A percentile compares a stretch with the other conserved stretches of the same genome.
Evolutionary conservation across 2,888 invertebrate genomes (phyloP).

Genomic region (Camponotus fellah): DNA sequence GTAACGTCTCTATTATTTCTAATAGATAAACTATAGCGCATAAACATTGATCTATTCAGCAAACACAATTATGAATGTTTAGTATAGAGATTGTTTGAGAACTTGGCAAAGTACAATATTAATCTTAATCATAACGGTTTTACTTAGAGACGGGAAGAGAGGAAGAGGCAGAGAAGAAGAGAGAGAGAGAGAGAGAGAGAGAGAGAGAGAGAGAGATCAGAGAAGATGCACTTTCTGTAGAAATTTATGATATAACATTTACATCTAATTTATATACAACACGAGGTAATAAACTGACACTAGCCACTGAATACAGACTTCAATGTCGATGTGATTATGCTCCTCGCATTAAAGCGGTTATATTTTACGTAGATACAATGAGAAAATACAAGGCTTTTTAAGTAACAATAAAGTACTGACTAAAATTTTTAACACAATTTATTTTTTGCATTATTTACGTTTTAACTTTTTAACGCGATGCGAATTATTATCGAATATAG

Average conservation of each 20-base stretch:
- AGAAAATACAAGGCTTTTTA: background rate
- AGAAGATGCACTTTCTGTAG: background rate
- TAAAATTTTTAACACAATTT: background rate
- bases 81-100: background rate
- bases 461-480: background rate
- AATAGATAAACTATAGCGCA: background rate
- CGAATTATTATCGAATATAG: constrained; percentile 25
- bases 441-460: background rate
- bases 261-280: background rate
- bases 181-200: background rate
- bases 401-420: background rate
- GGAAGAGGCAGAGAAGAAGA: too few relatives aligned
- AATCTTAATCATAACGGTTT: background rate
- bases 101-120: constrained; percentile 5
- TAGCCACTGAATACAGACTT: background rate
- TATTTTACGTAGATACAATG: background rate
- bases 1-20: background rate
- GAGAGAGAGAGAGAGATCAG: background rate
- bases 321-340: background rate
- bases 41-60: constrained; percentile 8
- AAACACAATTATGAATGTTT: background rate
- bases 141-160: background rate
- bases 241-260: constrained; percentile 6
- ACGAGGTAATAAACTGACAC: background rate
- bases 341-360: background rate